Evolutionary conservation across 2,888 invertebrate species (phyloP).

Genomic region (Dinocampus coccinellae): DNA sequence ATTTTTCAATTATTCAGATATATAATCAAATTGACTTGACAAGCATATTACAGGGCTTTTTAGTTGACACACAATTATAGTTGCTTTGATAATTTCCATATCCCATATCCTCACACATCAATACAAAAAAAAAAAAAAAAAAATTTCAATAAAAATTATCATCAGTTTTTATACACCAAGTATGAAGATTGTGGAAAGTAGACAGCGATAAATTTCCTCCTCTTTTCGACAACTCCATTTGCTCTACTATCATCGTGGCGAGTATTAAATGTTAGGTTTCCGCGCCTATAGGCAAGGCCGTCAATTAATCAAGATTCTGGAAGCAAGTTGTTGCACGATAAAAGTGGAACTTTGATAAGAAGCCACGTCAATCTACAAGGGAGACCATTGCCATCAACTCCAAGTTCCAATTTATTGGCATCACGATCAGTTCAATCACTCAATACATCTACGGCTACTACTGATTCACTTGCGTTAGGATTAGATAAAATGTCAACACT

Average conservation of each 20-base stretch:
- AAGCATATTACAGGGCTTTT: constrained; percentile 33
- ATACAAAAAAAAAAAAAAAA: background rate
- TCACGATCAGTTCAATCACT: constrained; percentile 54
- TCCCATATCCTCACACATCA: constrained; percentile 9
- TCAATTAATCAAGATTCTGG: constrained; percentile 57
- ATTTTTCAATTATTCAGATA: constrained; percentile 5
- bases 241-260: background rate
- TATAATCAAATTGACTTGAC: constrained; percentile 28
- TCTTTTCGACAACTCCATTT: background rate
- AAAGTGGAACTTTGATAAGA: constrained; percentile 59
- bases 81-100: constrained; percentile 30
- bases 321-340: constrained; percentile 58
- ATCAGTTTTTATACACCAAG: background rate
- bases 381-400: constrained; percentile 58
- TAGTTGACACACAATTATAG: constrained; percentile 21
- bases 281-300: constrained; percentile 42
- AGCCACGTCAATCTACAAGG: constrained; percentile 50
- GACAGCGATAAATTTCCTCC: background rate
- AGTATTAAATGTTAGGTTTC: constrained; percentile 35
- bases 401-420: constrained; percentile 45
- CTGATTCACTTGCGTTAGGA: constrained; percentile 44
- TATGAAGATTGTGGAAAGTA: background rate
- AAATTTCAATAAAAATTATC: background rate
- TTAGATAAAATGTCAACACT: constrained; percentile 67
- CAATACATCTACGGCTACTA: constrained; percentile 45